A percentile compares a stretch with the other conserved stretches of the same genome.
Evolutionary conservation across 1,140 invertebrate genomes (phyloP).

Genomic region (Drosophila grimshawi): DNA sequence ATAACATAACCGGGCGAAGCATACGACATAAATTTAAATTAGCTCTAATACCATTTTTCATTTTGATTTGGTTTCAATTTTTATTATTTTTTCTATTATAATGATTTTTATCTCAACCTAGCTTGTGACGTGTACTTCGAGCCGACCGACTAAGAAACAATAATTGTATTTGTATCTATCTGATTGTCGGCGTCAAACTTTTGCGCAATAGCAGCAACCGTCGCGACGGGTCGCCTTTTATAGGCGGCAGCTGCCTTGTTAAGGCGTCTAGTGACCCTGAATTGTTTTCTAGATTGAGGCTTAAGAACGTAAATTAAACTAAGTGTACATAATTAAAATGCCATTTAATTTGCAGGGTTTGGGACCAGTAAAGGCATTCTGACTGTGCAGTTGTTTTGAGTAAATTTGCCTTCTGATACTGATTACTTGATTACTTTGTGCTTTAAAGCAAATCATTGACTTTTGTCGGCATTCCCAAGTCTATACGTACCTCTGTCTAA

Average conservation of each 20-base stretch:
- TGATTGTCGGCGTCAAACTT: conserved; percentile 48
- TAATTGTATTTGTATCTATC: conserved; percentile 46
- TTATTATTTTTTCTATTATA: background rate
- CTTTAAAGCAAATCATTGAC: conserved; percentile 1
- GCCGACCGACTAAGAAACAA: conserved; percentile 38
- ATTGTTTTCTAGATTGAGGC: conserved; percentile 34
- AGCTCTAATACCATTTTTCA: too few relatives aligned
- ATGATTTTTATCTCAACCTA: background rate
- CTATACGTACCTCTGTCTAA: background rate
- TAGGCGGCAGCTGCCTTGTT: conserved; percentile 31
- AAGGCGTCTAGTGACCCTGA: conserved; percentile 64
- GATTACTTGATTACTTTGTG: background rate
- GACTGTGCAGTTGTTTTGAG: background rate
- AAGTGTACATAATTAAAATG: conserved; percentile 46
- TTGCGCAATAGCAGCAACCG: conserved; percentile 45
- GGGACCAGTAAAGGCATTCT: background rate
- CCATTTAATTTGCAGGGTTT: conserved; percentile 29
- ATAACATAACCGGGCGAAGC: too few relatives aligned
- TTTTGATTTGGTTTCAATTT: too few relatives aligned
- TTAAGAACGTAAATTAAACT: conserved; percentile 35
- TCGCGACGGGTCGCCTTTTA: conserved; percentile 54
- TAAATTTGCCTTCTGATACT: background rate
- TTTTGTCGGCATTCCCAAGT: background rate
- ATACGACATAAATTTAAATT: too few relatives aligned
- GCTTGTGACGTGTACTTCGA: conserved; percentile 11